phyloP scores from a whole-genome alignment of 2,797 vertebrate species.

The Thripadectes ignobilis region DNA sequence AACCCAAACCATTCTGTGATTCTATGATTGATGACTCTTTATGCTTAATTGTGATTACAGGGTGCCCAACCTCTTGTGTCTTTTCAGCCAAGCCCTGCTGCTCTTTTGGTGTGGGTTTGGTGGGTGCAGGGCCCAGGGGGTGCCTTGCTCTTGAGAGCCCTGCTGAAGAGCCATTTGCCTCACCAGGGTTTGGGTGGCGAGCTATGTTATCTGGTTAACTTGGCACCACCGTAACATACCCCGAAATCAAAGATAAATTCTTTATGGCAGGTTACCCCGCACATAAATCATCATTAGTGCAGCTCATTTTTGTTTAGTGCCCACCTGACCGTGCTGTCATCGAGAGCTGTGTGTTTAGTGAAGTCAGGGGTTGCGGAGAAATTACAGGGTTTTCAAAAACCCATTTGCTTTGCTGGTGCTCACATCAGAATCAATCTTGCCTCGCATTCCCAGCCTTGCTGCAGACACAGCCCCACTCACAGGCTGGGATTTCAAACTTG shows the following conservation, averaged over 20 bases:
- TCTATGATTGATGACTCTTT: neutral
- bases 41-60: neutral
- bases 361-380: conserved; percentile 78
- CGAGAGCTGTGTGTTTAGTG: conserved; percentile 78
- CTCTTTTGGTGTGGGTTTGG: neutral
- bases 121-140: neutral
- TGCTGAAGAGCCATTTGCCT: neutral
- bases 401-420: conserved; percentile 77
- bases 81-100: neutral
- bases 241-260: conserved; percentile 73
- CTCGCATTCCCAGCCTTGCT: conserved; percentile 25
- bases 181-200: fast-evolving
- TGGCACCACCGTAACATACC: conserved; percentile 67
- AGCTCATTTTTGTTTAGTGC: conserved; percentile 74
- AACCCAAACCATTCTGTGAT: neutral
- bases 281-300: conserved; percentile 76
- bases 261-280: conserved; percentile 72
- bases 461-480: conserved; percentile 41
- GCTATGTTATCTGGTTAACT: conserved; percentile 65
- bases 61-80: fast-evolving
- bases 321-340: conserved; percentile 74
- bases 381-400: conserved; percentile 81
- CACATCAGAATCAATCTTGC: conserved; percentile 75
- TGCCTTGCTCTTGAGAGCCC: neutral
- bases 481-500: conserved; percentile 27